Percentiles rank a stretch among this genome's conserved stretches.
phyloP scores from a whole-genome alignment of 1,140 invertebrate genomes.

The Chironomus striatipennis region DNA sequence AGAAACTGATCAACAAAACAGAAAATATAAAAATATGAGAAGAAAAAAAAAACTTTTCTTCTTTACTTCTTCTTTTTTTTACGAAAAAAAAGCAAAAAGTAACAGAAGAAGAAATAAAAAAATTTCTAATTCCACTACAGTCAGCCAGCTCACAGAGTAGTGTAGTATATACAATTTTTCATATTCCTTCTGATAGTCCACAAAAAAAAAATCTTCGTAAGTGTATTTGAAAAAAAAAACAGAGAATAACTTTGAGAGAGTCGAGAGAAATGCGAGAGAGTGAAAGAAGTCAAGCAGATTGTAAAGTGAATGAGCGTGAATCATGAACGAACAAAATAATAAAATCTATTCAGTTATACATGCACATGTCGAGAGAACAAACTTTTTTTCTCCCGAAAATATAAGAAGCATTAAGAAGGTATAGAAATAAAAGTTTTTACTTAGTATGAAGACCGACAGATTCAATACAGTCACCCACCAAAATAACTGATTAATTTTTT shows the following conservation, averaged over 20 bases:
- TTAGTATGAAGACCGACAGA: background rate
- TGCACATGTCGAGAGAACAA: background rate
- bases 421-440: background rate
- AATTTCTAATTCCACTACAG: slow-evolving; percentile 20
- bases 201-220: background rate
- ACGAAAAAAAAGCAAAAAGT: background rate
- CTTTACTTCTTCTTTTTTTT: slow-evolving; percentile 2
- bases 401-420: too few relatives aligned
- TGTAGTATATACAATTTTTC: slow-evolving; percentile 2
- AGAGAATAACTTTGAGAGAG: background rate
- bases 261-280: background rate
- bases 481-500: slow-evolving; percentile 7
- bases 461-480: background rate
- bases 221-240: background rate
- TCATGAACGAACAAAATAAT: too few relatives aligned
- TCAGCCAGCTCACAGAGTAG: background rate
- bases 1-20: slow-evolving; percentile 23
- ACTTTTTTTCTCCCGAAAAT: background rate
- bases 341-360: background rate
- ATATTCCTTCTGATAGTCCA: background rate
- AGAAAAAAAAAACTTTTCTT: slow-evolving; percentile 19
- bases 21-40: background rate
- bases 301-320: background rate
- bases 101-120: background rate
- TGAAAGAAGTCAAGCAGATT: background rate